These are phyloP conservation scores for Heliconius melpomene DNA, from an alignment of 1,140 invertebrate species.

Conservation along the genomic window DNA sequence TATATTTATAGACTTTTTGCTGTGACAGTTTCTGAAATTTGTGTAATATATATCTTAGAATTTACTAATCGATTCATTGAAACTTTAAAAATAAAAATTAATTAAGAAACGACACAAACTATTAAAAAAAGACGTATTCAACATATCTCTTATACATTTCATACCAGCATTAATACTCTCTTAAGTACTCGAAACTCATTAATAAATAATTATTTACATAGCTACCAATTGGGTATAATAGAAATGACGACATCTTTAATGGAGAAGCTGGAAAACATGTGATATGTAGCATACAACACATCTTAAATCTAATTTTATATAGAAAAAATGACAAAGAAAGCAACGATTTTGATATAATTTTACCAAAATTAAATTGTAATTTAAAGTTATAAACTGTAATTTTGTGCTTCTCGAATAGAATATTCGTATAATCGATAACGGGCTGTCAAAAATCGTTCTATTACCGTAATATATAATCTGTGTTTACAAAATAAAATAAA, in stretches of 20 bases:
- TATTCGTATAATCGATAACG: neutral
- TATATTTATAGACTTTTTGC: neutral
- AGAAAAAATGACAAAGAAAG: neutral
- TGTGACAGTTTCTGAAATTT: neutral
- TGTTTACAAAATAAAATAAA: neutral
- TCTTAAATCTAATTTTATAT: conserved; percentile 13
- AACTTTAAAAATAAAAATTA: neutral
- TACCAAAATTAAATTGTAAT: neutral
- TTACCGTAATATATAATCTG: neutral
- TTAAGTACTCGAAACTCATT: conserved; percentile 29
- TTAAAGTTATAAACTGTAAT: neutral
- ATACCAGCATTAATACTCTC: conserved; percentile 27
- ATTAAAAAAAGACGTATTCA: neutral
- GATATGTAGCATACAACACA: conserved; percentile 24
- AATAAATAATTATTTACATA: conserved; percentile 36
- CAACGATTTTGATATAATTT: neutral
- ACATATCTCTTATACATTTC: neutral
- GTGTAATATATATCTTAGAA: too few species aligned
- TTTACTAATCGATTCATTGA: too few species aligned
- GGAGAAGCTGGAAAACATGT: conserved; percentile 26
- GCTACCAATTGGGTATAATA: conserved; percentile 12
- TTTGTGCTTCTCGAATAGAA: neutral
- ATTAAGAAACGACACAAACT: neutral
- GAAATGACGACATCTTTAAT: neutral
- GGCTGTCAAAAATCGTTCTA: neutral